Evolutionary conservation across 2,797 vertebrate species (phyloP).

Genomic region (Muraenolepis orangiensis): DNA sequence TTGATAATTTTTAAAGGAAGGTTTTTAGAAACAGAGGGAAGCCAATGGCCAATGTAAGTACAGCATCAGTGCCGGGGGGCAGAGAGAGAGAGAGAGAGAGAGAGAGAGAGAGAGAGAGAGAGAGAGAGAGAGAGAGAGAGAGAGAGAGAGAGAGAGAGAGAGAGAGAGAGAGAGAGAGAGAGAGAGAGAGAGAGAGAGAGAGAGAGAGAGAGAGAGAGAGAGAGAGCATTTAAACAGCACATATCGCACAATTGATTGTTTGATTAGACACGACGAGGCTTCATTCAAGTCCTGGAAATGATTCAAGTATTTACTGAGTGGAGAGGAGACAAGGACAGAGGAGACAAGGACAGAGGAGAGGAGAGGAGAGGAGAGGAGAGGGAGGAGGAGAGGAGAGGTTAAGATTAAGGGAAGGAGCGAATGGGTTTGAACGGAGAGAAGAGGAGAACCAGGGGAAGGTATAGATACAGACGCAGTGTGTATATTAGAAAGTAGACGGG

Average conservation of each 20-base stretch:
- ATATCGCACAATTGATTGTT: not conserved
- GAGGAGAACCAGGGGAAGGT: not conserved
- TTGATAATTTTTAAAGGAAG: not conserved
- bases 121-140: no score
- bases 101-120: no score
- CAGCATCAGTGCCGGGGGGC: not conserved
- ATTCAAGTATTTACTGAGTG: not conserved
- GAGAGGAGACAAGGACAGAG: not conserved
- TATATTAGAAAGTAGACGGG: no score
- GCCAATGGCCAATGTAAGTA: not conserved
- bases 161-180: not conserved
- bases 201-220: not conserved
- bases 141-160: no score
- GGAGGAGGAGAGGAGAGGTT: not conserved
- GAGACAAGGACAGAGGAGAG: not conserved
- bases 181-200: not conserved
- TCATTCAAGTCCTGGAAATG: not conserved
- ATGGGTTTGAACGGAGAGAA: not conserved
- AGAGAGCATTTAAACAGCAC: not conserved
- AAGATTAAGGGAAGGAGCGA: not conserved
- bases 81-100: no score
- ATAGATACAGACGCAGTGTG: not conserved
- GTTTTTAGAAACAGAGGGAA: not conserved
- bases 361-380: not conserved
- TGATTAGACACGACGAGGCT: not conserved